phyloP scores from a whole-genome alignment of 2,888 invertebrate species.

The Eledone cirrhosa region DNA sequence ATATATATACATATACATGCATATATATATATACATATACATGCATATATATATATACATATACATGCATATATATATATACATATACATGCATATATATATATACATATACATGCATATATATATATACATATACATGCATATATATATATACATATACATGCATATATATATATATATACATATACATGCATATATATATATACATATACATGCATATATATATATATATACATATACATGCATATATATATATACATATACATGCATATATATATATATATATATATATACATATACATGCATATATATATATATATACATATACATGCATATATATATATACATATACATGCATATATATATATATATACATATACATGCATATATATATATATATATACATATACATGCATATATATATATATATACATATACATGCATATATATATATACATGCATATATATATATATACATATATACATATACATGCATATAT shows the following conservation, averaged over 20 bases:
- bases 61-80: no score
- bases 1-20: no score
- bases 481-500: neutral
- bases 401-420: neutral
- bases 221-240: neutral
- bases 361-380: neutral
- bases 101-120: no score
- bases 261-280: neutral
- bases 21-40: no score
- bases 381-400: neutral
- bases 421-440: neutral
- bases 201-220: neutral
- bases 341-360: conserved; percentile 1
- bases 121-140: no score
- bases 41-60: no score
- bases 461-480: neutral
- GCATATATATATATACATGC: neutral
- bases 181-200: neutral
- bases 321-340: neutral
- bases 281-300: neutral
- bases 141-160: no score
- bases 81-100: no score
- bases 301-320: neutral
- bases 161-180: no score
- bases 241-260: neutral